Base-by-base conservation (phyloP, 1,140 invertebrate species). In the Notospermus geniculatus region DNA sequence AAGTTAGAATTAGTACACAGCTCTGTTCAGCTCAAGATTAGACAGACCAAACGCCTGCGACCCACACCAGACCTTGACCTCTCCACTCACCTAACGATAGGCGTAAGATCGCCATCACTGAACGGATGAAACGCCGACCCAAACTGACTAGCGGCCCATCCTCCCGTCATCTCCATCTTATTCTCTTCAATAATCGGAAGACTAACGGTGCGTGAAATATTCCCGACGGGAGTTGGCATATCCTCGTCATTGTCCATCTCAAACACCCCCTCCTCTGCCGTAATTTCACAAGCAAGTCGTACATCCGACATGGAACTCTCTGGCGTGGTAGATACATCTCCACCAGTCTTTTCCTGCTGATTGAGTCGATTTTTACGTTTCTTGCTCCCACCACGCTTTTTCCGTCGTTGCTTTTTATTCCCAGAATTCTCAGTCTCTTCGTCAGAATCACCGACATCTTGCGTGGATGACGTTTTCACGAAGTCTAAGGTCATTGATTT, bases 51-150 rank as follows among this genome's bases (percentile, higher is more conserved):
- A n/a, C 11, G 39, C n/a, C n/a, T 43, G 11, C 39, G 11, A 11
- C 39, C 39, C 39, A 13, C n/a, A 11, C 39, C 11, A 13, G 19
- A 52, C 19, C 19, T 27, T 52, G 46, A 22, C 25, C 46, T 52
- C n/a, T 52, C 11, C 30, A 66, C 83, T 84, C 76, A 89, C 89
- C 87, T 87, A 60, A 81, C 76, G 67, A 82, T 74, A 23, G 86
- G 86, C 19, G 87, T 88, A 27, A 92, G 82, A 83, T 96, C 93
- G 0, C 90, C 91, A 71, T 96, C 93, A 77, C 92, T 95, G 76
- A 93, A 95, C 78, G 95, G 95, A 75, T 93, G 90, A 62, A 90
- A 87, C 77, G 91, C 89, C 5, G 67, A 66, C 17, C 66, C 57
- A 28, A 28, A 70, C 41, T 71, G 68, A 27, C 61, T 63, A 15